These are phyloP conservation scores for Eurytemora carolleeae DNA, from an alignment of 1,140 invertebrate species.

Conservation along the genomic window DNA sequence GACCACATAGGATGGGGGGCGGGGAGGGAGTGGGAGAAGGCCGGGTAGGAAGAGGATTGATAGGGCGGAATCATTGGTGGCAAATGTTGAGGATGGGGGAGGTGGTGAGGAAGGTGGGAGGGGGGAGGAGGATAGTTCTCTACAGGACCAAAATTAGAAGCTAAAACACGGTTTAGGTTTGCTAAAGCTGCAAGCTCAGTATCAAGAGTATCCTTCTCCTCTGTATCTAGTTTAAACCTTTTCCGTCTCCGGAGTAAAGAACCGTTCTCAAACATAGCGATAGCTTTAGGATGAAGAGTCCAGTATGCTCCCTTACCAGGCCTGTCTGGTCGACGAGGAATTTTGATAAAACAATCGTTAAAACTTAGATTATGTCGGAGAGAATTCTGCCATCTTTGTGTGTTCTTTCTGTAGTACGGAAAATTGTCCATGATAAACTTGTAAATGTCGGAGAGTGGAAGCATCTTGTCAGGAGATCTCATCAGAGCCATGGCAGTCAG, in stretches of 20 bases:
- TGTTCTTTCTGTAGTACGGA: conserved; percentile 73
- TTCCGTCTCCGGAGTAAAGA: conserved; percentile 59
- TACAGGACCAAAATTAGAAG: neutral
- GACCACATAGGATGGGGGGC: neutral
- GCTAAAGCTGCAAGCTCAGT: conserved; percentile 47
- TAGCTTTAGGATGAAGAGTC: conserved; percentile 63
- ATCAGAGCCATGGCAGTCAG: conserved; percentile 93
- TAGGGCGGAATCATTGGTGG: neutral
- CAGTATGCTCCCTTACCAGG: conserved; percentile 81
- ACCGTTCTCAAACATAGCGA: conserved; percentile 92
- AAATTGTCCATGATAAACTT: conserved; percentile 77
- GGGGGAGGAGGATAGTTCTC: neutral
- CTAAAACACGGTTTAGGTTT: conserved; percentile 40
- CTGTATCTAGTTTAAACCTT: conserved; percentile 62
- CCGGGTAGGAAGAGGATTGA: neutral
- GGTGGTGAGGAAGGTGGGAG: neutral
- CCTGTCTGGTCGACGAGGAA: conserved; percentile 59
- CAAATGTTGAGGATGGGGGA: neutral
- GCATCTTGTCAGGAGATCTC: conserved; percentile 80
- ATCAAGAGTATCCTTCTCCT: conserved; percentile 45
- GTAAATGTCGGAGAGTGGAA: conserved; percentile 80
- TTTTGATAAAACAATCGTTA: conserved; percentile 87
- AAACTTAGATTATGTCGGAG: conserved; percentile 68
- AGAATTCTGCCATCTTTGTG: conserved; percentile 67
- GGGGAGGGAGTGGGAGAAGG: neutral